phyloP scores from a whole-genome alignment of 2,888 invertebrate genomes.

The Tetrapedia diversipes region DNA sequence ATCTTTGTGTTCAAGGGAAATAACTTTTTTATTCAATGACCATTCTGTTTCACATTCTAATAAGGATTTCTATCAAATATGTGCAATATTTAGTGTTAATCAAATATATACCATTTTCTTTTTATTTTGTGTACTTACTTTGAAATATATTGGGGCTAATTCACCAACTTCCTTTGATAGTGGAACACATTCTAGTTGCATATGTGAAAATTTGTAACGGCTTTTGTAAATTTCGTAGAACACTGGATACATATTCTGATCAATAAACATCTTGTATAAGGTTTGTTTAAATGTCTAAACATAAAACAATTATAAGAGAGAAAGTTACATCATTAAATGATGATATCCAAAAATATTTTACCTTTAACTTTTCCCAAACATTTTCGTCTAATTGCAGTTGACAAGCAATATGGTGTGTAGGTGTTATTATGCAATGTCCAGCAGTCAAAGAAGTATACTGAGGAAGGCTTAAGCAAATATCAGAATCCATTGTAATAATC shows the following conservation, averaged over 20 bases:
- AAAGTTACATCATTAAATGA: not conserved
- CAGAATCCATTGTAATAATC: conserved; percentile 91
- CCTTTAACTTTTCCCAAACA: conserved; percentile 94
- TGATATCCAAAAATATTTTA: conserved; percentile 75
- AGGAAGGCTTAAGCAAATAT: conserved; percentile 94
- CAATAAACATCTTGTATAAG: conserved; percentile 90
- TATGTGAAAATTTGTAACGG: conserved; percentile 90
- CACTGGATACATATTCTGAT: conserved; percentile 90
- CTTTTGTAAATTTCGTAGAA: conserved; percentile 95
- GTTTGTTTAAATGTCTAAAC: conserved; percentile 90
- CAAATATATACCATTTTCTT: not conserved
- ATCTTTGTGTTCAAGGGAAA: conserved; percentile 88
- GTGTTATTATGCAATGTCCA: conserved; percentile 94
- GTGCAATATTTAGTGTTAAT: conserved; percentile 7
- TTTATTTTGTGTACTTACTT: conserved; percentile 83
- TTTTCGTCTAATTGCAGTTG: conserved; percentile 96
- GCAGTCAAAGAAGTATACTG: conserved; percentile 90
- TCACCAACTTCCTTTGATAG: conserved; percentile 92
- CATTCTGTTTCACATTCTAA: conserved; percentile 97
- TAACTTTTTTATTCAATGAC: conserved; percentile 96
- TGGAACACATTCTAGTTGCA: conserved; percentile 95
- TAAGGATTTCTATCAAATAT: conserved; percentile 89
- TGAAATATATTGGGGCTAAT: conserved; percentile 97
- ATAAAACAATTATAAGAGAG: conserved; percentile 16
- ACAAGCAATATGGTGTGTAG: conserved; percentile 91